Percentiles rank a stretch among this genome's conserved stretches.
Evolutionary conservation across 2,888 invertebrate species (phyloP).

Genomic region (Diarsia dahlii): DNA sequence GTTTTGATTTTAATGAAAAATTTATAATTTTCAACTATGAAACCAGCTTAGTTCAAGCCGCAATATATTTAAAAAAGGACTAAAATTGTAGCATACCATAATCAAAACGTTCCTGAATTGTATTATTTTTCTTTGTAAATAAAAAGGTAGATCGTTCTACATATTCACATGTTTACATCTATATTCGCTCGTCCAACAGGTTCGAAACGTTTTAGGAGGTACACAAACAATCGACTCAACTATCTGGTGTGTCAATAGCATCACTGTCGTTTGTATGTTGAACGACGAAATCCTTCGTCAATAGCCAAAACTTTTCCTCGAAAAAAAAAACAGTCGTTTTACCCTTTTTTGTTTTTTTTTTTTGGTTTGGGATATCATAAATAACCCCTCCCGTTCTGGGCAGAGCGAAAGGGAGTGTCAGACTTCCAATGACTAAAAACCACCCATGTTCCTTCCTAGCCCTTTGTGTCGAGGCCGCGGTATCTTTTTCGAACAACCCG

Average conservation of each 20-base stretch:
- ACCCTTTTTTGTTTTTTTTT: no score
- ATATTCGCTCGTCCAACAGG: constrained; percentile 2
- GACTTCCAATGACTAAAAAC: no score
- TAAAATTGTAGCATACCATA: background rate
- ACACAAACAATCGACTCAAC: constrained; percentile 6
- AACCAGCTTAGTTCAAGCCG: background rate
- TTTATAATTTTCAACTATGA: rapidly evolving
- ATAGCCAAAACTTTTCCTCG: constrained; percentile 1
- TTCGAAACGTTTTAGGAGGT: background rate
- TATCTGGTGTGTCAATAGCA: constrained; percentile 26
- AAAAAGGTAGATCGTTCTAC: constrained; percentile 2
- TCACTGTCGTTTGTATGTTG: background rate
- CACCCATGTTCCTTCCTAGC: no score
- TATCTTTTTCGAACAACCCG: no score
- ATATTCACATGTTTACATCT: constrained; percentile 11
- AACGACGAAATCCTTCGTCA: constrained; percentile 4
- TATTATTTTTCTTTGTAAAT: constrained; percentile 9
- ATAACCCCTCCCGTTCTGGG: no score
- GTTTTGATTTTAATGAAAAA: background rate
- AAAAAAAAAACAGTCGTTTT: constrained; percentile 7
- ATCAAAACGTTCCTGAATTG: background rate
- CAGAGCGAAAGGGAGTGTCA: no score
- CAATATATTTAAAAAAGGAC: background rate
- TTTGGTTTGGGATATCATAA: no score
- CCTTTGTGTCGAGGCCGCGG: no score